A percentile compares a stretch with the other conserved stretches of the same genome.
Conservation (phyloP, 2,888 invertebrate species). For the Camponotus fellah region DNA sequence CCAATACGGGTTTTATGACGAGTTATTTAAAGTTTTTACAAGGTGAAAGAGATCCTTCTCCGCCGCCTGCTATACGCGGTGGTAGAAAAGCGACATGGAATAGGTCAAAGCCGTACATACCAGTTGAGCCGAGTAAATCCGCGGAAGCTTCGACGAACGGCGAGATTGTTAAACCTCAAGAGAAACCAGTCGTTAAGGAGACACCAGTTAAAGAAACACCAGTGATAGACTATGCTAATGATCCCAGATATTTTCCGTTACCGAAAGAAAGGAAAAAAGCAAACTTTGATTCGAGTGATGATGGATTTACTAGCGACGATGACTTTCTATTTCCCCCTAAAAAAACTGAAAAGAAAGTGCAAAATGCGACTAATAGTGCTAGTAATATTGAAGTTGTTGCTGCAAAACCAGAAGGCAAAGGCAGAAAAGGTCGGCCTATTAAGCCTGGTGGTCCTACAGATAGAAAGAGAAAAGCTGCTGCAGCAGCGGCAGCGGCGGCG, state of each 20-base stretch:
- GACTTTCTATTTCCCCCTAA: constrained; percentile 84
- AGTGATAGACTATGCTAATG: constrained; percentile 87
- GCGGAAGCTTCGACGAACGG: constrained; percentile 73
- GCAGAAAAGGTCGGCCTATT: constrained; percentile 85
- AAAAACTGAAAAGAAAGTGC: constrained; percentile 79
- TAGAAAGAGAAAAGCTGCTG: constrained; percentile 85
- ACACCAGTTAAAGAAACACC: constrained; percentile 86
- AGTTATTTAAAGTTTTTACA: constrained; percentile 95
- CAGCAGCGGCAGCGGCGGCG: constrained; percentile 80
- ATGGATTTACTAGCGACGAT: constrained; percentile 88
- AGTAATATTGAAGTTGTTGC: constrained; percentile 49
- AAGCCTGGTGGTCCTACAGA: constrained; percentile 86
- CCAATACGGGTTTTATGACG: constrained; percentile 94
- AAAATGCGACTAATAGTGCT: constrained; percentile 63
- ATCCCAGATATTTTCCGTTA: constrained; percentile 91
- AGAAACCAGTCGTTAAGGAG: constrained; percentile 84
- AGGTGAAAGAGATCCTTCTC: constrained; percentile 93
- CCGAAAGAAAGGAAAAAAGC: constrained; percentile 91
- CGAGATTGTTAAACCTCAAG: constrained; percentile 69
- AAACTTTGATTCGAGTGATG: constrained; percentile 90
- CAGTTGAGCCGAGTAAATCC: constrained; percentile 75
- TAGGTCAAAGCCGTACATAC: constrained; percentile 85
- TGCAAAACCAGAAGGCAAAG: constrained; percentile 77
- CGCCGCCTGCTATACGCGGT: constrained; percentile 91
- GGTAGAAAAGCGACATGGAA: constrained; percentile 91